These are phyloP conservation scores for Fratercula arctica DNA, from an alignment of 2,797 vertebrate genomes.

Conservation along the genomic window DNA sequence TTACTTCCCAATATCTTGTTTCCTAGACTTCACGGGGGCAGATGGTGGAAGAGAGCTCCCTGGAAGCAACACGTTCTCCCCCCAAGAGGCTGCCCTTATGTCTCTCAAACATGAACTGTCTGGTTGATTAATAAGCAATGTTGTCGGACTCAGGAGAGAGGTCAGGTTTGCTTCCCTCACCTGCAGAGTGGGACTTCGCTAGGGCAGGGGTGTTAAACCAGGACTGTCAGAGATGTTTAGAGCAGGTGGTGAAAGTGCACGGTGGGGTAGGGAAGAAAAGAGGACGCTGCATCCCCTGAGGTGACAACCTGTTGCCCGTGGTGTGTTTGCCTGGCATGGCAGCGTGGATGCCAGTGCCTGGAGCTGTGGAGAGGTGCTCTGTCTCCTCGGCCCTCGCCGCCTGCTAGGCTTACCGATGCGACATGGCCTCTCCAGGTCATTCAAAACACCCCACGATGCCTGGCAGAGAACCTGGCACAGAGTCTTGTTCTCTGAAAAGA, in stretches of 20 bases:
- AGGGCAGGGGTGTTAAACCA: not conserved
- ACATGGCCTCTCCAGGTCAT: not conserved
- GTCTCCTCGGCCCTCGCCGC: accelerated
- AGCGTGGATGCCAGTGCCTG: not conserved
- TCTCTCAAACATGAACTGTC: not conserved
- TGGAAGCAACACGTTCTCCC: not conserved
- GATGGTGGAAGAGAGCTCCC: not conserved
- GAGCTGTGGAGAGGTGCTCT: not conserved
- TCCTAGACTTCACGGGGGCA: not conserved
- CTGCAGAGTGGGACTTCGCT: not conserved
- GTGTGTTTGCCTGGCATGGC: not conserved
- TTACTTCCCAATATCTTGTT: not conserved
- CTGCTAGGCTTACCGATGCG: accelerated
- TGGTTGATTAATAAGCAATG: slow-evolving; percentile 1
- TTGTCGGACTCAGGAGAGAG: not conserved
- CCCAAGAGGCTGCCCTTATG: not conserved
- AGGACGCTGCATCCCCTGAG: not conserved
- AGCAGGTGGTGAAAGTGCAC: not conserved
- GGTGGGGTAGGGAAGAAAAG: not conserved
- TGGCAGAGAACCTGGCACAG: not conserved
- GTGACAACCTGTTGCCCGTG: not conserved
- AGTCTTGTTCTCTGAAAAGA: not conserved
- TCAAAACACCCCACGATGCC: not conserved
- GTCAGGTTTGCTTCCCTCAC: not conserved
- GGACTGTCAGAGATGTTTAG: not conserved